Base-by-base conservation (phyloP, 2,888 invertebrate species). In the Volucella zonaria region DNA sequence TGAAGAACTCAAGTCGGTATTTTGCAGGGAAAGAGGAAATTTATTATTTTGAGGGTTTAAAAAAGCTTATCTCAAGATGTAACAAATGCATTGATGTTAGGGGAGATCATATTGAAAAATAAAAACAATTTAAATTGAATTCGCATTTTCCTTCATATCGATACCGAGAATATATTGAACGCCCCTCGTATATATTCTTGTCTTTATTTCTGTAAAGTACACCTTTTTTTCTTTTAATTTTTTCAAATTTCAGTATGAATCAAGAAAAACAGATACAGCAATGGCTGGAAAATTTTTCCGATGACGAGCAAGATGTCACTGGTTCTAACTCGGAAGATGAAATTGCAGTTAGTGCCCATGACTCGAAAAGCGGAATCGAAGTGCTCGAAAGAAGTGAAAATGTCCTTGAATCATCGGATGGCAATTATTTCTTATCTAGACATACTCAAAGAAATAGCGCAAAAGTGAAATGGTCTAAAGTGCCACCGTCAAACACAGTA, bases 241-340 rank as follows among this genome's bases (percentile, higher is more conserved):
- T n/a, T 51, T 51, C 3, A 51, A 11, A 51, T 2, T 15, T 51
- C 51, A 51, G 12, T 51, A 51, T 51, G 51, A 51, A 51, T 51
- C 51, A 51, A 51, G 15, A 14, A 51, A 51, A 12, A 51, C 51
- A 51, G 51, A n/a, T 51, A 51, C 51, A 14, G 15, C 14, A 51
- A 51, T 51, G 14, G 51, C n/a, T 51, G 51, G 51, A 10, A 51
- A 12, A 51, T 12, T n/a, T n/a, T 1, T 51, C 51, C 51, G 51
- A 42, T 56, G 59, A 68, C 10, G 52, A 52, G 54, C 56, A 54
- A 42, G 68, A 52, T 68, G 18, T 68, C 56, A 43, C 68, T 70
- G 43, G 43, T 70, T 52, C 58, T 70, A 47, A 45, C 45, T 70
- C 70, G 47, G 71, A 56, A 71, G 47, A 45, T n/a, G 59, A 71